Base-by-base conservation (phyloP, 2,888 invertebrate genomes). In the Tachina grossa region DNA sequence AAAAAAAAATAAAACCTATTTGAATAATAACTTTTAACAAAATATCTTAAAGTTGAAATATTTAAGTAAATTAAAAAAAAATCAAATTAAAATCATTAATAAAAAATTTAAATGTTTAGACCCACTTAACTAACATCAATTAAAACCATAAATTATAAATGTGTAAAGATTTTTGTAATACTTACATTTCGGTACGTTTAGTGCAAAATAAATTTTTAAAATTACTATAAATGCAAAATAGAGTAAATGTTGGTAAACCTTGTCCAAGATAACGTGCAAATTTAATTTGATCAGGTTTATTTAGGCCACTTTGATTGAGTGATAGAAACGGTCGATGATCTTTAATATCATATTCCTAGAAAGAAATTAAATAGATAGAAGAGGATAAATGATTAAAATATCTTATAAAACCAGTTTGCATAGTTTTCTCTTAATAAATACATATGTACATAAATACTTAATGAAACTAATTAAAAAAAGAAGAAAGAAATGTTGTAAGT, bases 181-280 rank as follows among this genome's bases (percentile, higher is more conserved):
- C 91, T 89, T 90, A 92, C 92, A 91, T 92, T 90, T 92, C 92
- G 81, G 92, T 92, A 88, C 92, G 92, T 90, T 92, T 92, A 87
- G 92, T 92, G 90, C 92, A 92, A 88, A 92, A 92, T 66, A 92
- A 89, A 90, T 92, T 92, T 89, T 92, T 92, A 89, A 92, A 92
- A 89, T 92, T 92, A 90, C 93, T 92, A 89, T 92, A 92, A 92
- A 92, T 92, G 92, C 92, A 92, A 88, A 92, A 92, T 83, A 92
- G 89, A 83, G 92, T 92, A 88, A 92, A 92, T 87, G 92, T 92
- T 86, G 92, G 93, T 88, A 92, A 89, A 71, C 93, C 93, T 88
- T 91, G 93, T 76, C 92, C 92, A 88, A 92, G 90, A 90, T 91
- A 92, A 87, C 92, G 91, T 65, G 92, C 92, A 89, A 92, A 92